Evolutionary conservation across 2,797 vertebrate species (phyloP).

Genomic region (Diceros bicornis): DNA sequence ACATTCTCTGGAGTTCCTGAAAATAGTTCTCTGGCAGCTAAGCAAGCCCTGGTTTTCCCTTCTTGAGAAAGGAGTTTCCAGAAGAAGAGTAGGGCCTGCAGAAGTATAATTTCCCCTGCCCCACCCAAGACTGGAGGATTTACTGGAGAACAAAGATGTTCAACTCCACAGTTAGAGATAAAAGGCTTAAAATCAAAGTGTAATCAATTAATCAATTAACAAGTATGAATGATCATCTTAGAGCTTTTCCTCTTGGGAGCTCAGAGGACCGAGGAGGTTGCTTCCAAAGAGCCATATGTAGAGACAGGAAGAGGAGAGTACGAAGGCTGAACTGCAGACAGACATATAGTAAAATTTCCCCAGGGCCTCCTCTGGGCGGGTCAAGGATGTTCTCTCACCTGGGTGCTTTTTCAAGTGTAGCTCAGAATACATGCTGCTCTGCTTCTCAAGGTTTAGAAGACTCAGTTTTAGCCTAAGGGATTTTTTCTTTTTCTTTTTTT

Average conservation of each 20-base stretch:
- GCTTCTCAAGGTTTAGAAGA: conserved; percentile 32
- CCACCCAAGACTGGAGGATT: background rate
- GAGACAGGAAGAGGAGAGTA: background rate
- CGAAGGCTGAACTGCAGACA: background rate
- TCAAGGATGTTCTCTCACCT: background rate
- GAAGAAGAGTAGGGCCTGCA: background rate
- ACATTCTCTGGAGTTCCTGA: background rate
- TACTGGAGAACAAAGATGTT: background rate
- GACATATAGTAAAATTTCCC: background rate
- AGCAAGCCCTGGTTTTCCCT: background rate
- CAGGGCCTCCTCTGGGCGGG: background rate
- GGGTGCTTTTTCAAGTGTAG: background rate
- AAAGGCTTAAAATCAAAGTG: background rate
- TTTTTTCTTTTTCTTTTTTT: background rate
- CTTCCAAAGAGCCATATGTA: background rate
- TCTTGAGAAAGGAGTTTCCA: background rate
- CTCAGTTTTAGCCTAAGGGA: background rate
- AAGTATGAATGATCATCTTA: background rate
- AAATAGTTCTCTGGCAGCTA: background rate
- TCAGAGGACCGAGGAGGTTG: background rate
- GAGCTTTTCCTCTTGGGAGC: conserved; percentile 18
- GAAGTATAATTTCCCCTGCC: background rate
- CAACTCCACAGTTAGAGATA: background rate
- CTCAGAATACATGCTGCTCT: background rate
- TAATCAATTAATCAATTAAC: background rate